Percentiles rank a stretch among this genome's conserved stretches.
These are phyloP conservation scores for Crotalus horridus DNA, from an alignment of 2,113 vertebrate genomes.

Conservation along the genomic window DNA sequence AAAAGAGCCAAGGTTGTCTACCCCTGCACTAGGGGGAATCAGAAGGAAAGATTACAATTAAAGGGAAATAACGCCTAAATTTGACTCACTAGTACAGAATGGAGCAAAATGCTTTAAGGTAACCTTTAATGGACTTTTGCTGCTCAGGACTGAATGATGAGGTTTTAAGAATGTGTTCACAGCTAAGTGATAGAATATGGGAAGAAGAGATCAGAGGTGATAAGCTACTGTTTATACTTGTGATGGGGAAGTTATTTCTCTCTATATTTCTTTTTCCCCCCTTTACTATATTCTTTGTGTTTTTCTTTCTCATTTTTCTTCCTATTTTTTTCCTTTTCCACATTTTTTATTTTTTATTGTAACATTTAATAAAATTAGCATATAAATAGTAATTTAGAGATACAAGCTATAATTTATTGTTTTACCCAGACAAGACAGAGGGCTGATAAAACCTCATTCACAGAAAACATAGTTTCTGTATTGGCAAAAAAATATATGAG, in stretches of 20 bases:
- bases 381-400: conserved; percentile 59
- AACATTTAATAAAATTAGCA: neutral
- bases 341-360: neutral
- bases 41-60: too few species aligned
- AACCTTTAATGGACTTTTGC: neutral
- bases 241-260: neutral
- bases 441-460: conserved; percentile 53
- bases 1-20: too few species aligned
- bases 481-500: conserved; percentile 26
- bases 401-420: conserved; percentile 62
- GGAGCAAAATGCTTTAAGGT: neutral
- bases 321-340: neutral
- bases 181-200: neutral
- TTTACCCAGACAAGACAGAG: conserved; percentile 50
- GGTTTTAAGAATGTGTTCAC: neutral
- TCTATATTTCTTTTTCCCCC: neutral
- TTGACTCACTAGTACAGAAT: too few species aligned
- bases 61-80: too few species aligned
- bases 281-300: neutral
- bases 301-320: neutral
- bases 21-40: too few species aligned
- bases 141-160: neutral
- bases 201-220: neutral
- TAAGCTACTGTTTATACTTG: neutral
- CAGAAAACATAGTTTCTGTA: conserved; percentile 33